Evolutionary conservation across 2,888 invertebrate species (phyloP), one percentile per base, ranked within the genome.

Genomic region (Labia minor): DNA sequence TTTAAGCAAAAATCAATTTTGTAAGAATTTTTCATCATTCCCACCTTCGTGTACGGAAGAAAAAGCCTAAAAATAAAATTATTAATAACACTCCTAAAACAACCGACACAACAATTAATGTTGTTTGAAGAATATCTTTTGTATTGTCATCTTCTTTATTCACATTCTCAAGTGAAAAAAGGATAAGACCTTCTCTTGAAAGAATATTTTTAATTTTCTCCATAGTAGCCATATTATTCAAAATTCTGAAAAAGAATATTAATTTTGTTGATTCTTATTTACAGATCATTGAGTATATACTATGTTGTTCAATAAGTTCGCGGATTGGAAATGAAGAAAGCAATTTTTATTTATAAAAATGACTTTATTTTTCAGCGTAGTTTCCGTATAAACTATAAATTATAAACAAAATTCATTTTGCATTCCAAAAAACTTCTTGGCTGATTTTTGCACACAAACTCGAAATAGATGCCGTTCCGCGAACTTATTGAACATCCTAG

Each of bases 21-120:
- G 18, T 26, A 1, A 21, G 18, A 19, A n/a, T n/a, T n/a, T n/a
- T n/a, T n/a, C n/a, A n/a, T n/a, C n/a, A n/a, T n/a, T n/a, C n/a
- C n/a, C n/a, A 86, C 86, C 81, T 79, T 73, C 81, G 80, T 0
- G 82, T 84, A 75, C 81, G 82, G 63, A 85, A 69, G 68, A 84
- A 76, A 74, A 82, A 85, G 0, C 81, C 79, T 1, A 82, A 72
- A 1, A 84, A 74, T 67, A 87, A 76, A 67, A 83, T 73, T 62
- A 84, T 71, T 37, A 80, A 82, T 0, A 85, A 74, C 0, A 81
- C 72, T 0, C 79, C 82, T 1, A 86, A 77, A 4, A 85, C 76
- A 0, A 80, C 81, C 0, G 81, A 81, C 20, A 82, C 76, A 8
- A 77, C 79, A 63, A 81, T 79, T 20, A 87, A 77, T 71, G 82